phyloP scores from a whole-genome alignment of 2,113 vertebrate genomes.

The Nothocercus julius region DNA sequence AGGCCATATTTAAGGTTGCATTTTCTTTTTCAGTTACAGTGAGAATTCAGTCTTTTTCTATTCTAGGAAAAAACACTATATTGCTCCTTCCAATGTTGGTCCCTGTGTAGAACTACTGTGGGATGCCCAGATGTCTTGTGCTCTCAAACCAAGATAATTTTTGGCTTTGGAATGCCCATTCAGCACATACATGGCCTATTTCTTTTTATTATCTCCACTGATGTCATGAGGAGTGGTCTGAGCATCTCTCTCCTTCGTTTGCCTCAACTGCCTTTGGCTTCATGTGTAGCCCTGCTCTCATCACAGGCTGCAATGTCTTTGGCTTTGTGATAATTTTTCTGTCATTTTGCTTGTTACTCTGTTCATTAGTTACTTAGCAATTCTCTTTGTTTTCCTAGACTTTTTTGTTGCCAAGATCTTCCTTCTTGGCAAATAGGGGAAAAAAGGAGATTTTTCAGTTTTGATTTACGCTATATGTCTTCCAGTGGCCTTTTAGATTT shows the following conservation, averaged over 20 bases:
- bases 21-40: constrained; percentile 32
- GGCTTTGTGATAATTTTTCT: constrained; percentile 52
- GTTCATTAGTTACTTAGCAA: constrained; percentile 72
- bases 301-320: constrained; percentile 57
- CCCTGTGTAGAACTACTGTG: not conserved
- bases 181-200: not conserved
- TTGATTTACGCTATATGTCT: constrained; percentile 61
- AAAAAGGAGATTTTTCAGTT: constrained; percentile 47
- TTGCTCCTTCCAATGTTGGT: not conserved
- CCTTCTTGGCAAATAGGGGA: constrained; percentile 44
- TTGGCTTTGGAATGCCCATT: not conserved
- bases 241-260: constrained; percentile 32
- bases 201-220: not conserved
- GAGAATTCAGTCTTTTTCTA: constrained; percentile 7
- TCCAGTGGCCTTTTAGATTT: constrained; percentile 20
- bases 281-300: constrained; percentile 44
- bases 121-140: not conserved
- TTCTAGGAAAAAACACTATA: not conserved
- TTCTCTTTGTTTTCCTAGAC: constrained; percentile 67
- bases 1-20: constrained; percentile 64
- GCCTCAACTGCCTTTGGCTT: constrained; percentile 57
- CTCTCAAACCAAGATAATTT: not conserved
- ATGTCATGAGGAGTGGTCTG: not conserved
- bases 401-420: constrained; percentile 63
- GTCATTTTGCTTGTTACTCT: constrained; percentile 69